phyloP scores from a whole-genome alignment of 2,888 invertebrate genomes.

The Fragum whitleyi region DNA sequence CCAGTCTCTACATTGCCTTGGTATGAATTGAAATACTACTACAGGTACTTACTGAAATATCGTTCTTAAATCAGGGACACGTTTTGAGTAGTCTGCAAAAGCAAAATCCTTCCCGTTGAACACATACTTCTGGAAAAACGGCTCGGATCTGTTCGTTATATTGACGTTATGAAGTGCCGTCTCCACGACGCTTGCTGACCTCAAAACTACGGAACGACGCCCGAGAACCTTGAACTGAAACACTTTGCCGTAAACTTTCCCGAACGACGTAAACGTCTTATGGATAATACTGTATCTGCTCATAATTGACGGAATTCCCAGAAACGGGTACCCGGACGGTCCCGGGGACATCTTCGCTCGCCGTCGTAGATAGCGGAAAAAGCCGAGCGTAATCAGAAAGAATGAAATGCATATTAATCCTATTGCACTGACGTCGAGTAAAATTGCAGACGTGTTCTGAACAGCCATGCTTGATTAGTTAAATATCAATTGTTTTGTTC shows the following conservation, averaged over 20 bases:
- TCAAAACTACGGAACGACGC: slow-evolving; percentile 46
- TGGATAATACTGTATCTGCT: slow-evolving; percentile 47
- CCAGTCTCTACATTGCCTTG: too few species aligned
- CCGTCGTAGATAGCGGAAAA: slow-evolving; percentile 3
- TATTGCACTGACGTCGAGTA: slow-evolving; percentile 4
- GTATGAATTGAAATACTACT: too few species aligned
- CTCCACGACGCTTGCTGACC: slow-evolving; percentile 49
- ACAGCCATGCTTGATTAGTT: slow-evolving; percentile 3
- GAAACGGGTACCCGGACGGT: slow-evolving; percentile 53
- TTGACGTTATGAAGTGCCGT: slow-evolving; percentile 33
- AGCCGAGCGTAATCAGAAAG: neutral
- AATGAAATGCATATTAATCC: neutral
- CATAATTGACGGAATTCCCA: slow-evolving; percentile 47
- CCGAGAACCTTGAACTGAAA: slow-evolving; percentile 54
- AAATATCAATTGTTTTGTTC: too few species aligned
- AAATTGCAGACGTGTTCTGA: neutral
- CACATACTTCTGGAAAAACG: slow-evolving; percentile 57
- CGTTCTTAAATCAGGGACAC: slow-evolving; percentile 43
- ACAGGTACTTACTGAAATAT: slow-evolving; percentile 56
- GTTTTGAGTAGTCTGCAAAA: slow-evolving; percentile 48
- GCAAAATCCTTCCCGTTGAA: slow-evolving; percentile 56
- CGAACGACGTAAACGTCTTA: slow-evolving; percentile 52
- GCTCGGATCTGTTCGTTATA: slow-evolving; percentile 40
- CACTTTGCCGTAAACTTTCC: slow-evolving; percentile 47
- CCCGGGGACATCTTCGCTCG: slow-evolving; percentile 37